Conservation (phyloP, 2,113 vertebrate species). For the Brachionichthys hirsutus region DNA sequence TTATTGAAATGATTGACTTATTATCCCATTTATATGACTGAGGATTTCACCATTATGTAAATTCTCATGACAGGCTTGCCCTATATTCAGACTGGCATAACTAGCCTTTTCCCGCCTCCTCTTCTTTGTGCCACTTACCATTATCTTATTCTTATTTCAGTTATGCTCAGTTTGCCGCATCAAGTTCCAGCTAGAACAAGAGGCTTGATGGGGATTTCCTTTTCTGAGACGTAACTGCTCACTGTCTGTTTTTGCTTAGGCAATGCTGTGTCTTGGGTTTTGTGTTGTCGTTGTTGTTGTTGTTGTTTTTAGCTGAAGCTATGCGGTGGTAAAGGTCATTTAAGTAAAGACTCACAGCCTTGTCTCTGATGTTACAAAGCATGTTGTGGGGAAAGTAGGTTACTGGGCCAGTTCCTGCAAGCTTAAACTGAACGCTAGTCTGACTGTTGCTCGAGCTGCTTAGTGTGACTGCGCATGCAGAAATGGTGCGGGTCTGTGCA, state of each 20-base stretch:
- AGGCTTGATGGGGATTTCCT: conserved; percentile 3
- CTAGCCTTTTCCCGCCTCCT: not conserved
- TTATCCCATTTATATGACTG: not conserved
- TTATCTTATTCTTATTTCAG: not conserved
- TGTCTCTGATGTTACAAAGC: conserved; percentile 81
- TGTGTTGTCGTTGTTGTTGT: too few species aligned
- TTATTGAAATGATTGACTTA: not conserved
- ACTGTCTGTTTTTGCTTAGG: conserved; percentile 30
- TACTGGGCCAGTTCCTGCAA: conserved; percentile 92
- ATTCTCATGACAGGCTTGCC: not conserved
- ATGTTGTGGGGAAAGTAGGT: conserved; percentile 87
- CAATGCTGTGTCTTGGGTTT: conserved; percentile 28
- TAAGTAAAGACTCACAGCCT: conserved; percentile 83
- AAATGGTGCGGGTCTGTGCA: conserved; percentile 73
- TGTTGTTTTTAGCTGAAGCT: conserved; percentile 48
- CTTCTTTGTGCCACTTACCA: not conserved
- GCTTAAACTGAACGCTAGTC: conserved; percentile 85
- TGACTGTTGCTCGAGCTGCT: conserved; percentile 79
- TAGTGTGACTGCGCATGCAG: conserved; percentile 85
- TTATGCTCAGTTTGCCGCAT: not conserved
- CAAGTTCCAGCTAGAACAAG: conserved; percentile 1
- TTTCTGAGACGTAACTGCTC: conserved; percentile 2
- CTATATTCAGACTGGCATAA: not conserved
- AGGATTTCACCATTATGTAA: not conserved
- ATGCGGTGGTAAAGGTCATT: conserved; percentile 73